These are phyloP conservation scores for Ceratitis capitata DNA, from an alignment of 1,140 invertebrate species.

Conservation along the genomic window DNA sequence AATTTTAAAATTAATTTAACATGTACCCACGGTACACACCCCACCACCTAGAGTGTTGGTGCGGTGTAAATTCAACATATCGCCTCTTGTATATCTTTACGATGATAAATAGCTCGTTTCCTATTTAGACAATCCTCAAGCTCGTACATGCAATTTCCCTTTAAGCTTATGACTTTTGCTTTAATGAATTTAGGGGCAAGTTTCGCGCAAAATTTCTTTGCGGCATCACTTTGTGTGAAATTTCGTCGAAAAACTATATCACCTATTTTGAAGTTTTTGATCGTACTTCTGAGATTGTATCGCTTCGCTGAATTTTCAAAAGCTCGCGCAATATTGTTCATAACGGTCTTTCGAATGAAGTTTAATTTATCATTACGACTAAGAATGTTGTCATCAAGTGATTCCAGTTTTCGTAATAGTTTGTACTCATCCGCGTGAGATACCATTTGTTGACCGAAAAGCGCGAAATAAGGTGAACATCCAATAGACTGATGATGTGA, in stretches of 20 bases:
- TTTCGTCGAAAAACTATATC: background rate
- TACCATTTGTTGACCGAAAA: background rate
- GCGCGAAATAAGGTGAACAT: background rate
- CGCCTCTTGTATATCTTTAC: background rate
- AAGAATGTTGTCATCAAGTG: too few species aligned
- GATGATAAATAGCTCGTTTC: too few species aligned
- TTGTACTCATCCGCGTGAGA: background rate
- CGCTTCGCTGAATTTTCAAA: background rate
- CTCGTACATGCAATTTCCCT: too few species aligned
- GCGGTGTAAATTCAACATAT: background rate
- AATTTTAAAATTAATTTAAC: too few species aligned
- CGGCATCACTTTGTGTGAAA: background rate
- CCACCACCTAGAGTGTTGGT: background rate
- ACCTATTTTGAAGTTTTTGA: background rate
- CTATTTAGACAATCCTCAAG: background rate
- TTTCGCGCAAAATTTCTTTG: background rate
- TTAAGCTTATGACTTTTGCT: background rate
- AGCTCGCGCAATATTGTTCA: background rate
- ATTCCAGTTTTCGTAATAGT: conserved; percentile 3
- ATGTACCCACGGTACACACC: too few species aligned
- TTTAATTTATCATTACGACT: background rate
- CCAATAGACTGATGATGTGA: background rate
- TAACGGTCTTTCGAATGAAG: background rate
- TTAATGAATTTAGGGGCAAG: background rate
- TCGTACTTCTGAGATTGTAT: background rate